Base-by-base conservation (phyloP, 2,113 vertebrate species). In the Strix aluco region DNA sequence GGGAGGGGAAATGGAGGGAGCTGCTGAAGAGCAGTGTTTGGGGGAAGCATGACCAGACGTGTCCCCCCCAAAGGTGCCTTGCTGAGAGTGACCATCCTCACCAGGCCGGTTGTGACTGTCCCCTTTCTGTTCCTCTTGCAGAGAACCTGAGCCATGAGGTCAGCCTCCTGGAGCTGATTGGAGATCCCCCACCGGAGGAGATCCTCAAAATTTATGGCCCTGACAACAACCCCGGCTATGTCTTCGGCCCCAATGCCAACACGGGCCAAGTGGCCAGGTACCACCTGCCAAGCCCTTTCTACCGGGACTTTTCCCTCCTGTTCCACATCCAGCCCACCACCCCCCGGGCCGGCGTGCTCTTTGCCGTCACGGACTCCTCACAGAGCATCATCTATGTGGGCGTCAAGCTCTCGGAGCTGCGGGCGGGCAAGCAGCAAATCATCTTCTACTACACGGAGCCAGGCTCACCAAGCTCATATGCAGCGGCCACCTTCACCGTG, bases 391-490 rank as follows among this genome's bases (percentile, higher is more conserved):
- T 99, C 96, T 98, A 98, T 0, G 95, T 99, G 79, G 99, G 99
- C 0, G 98, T 99, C 58, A 99, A 99, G 97, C 98, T 99, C 71
- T 98, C 99, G 0, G 96, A 89, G 1, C 98, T 98, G 57, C 94
- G 51, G 30, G 95, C 57, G 0, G 96, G 96, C 62, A 97, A 97
- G n/a, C 99, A 99, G 97, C 90, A 98, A 4, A 95, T 99, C 75
- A 97, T 99, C 65, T 97, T 99, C 71, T 99, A 99, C 93, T 99
- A 99, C 98, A 99, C 99, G 0, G 99, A 99, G 85, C 98, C 98
- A 0, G 99, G 98, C 26, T 98, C 98, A 0, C 23, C 96, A 34
- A 74, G 27, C 42, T 99, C 99, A 0, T 98, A 96, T 1, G 97
- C 94, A 1, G 99, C 98, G 0, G 99, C 99, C 94, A 97, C 97